Conservation (phyloP, 2,797 vertebrate species). For the Myiothlypis chrysogaster region DNA sequence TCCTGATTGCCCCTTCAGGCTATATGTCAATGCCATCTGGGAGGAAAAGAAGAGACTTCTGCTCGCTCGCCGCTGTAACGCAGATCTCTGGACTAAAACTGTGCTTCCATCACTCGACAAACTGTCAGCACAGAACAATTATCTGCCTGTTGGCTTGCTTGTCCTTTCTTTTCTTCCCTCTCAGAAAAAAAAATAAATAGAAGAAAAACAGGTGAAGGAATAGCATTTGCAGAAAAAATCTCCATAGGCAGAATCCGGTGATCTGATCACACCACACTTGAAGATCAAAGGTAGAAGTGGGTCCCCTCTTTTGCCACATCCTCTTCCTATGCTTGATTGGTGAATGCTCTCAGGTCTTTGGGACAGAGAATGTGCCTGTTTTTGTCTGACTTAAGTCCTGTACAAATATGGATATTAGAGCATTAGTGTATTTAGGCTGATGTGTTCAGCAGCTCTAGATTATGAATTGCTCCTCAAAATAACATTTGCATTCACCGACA, state of each 20-base stretch:
- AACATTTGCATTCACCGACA: background rate
- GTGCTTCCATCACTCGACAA: slow-evolving; percentile 22
- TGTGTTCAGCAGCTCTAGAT: slow-evolving; percentile 18
- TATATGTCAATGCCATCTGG: slow-evolving; percentile 54
- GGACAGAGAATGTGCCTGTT: background rate
- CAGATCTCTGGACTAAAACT: slow-evolving; percentile 26
- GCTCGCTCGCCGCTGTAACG: background rate
- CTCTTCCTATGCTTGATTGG: background rate
- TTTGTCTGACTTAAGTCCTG: slow-evolving; percentile 22
- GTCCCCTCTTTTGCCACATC: background rate
- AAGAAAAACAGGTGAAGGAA: background rate
- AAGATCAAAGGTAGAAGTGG: background rate
- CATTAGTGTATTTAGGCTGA: slow-evolving; percentile 23
- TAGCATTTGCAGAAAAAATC: background rate
- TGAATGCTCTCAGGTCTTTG: background rate
- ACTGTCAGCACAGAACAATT: slow-evolving; percentile 47
- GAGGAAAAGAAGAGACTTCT: slow-evolving; percentile 45
- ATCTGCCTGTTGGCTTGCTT: slow-evolving; percentile 15
- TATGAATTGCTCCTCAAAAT: slow-evolving; percentile 55
- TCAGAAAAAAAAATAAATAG: background rate
- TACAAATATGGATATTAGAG: slow-evolving; percentile 35
- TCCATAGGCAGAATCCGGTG: background rate
- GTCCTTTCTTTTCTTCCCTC: background rate
- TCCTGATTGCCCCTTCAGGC: slow-evolving; percentile 59
- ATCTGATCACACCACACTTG: background rate